Conservation (phyloP, 2,888 invertebrate species). For the Drosophila prolongata region DNA sequence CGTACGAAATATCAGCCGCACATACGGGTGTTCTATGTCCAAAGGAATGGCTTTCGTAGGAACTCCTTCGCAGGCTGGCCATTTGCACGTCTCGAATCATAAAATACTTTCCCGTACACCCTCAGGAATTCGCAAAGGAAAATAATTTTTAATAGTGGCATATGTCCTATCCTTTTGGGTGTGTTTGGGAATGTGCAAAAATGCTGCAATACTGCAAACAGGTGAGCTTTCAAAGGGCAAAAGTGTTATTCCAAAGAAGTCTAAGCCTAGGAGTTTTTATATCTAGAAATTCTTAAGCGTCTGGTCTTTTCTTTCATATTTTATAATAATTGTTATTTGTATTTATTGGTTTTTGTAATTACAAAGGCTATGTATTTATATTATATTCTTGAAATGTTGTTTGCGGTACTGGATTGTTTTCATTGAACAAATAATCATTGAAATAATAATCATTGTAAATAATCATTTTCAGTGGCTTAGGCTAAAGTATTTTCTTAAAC, state of each 20-base stretch:
- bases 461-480: too few species aligned
- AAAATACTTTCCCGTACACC: conserved; percentile 52
- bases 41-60: conserved; percentile 28
- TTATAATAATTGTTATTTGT: too few species aligned
- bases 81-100: conserved; percentile 54
- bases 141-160: conserved; percentile 47
- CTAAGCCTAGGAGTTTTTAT: too few species aligned
- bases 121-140: conserved; percentile 41
- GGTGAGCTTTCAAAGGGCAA: conserved; percentile 5
- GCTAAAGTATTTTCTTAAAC: background rate
- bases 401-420: too few species aligned
- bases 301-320: too few species aligned
- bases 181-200: conserved; percentile 19
- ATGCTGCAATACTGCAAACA: background rate
- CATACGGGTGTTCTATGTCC: conserved; percentile 41
- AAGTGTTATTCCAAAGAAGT: background rate
- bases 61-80: conserved; percentile 16
- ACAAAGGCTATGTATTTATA: too few species aligned
- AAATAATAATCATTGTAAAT: too few species aligned
- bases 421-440: too few species aligned
- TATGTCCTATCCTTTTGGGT: conserved; percentile 30
- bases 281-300: too few species aligned
- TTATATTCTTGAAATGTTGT: too few species aligned
- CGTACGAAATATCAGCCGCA: conserved; percentile 64
- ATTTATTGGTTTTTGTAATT: too few species aligned